Conservation (phyloP, 2,888 invertebrate genomes). For the Alsophila aescularia region DNA sequence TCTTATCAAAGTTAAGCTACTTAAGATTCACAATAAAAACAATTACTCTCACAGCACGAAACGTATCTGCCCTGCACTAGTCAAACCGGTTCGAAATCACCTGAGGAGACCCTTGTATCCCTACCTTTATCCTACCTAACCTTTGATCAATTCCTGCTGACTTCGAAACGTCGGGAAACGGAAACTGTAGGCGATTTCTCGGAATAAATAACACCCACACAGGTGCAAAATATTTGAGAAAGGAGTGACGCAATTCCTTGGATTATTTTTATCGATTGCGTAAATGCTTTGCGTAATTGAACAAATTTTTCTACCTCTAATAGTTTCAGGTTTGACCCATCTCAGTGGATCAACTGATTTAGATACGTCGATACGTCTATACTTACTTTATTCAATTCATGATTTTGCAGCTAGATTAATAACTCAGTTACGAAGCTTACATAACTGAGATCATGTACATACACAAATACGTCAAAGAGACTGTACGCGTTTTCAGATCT, state of each 20-base stretch:
- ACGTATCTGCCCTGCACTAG: slow-evolving; percentile 17
- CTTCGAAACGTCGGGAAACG: slow-evolving; percentile 33
- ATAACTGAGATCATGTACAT: too few relatives aligned
- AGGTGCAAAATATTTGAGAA: background rate
- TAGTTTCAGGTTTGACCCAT: too few relatives aligned
- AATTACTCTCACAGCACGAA: slow-evolving; percentile 14
- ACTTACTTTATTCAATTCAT: too few relatives aligned
- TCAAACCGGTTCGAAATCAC: slow-evolving; percentile 28
- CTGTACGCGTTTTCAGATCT: too few relatives aligned
- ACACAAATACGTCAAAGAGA: too few relatives aligned
- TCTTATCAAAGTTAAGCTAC: background rate
- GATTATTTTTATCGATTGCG: background rate
- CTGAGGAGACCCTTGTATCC: slow-evolving; percentile 35
- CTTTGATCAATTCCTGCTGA: slow-evolving; percentile 43
- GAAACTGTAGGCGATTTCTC: slow-evolving; percentile 29
- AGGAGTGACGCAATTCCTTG: slow-evolving; percentile 8
- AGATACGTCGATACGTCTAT: too few relatives aligned
- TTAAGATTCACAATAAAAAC: slow-evolving; percentile 14
- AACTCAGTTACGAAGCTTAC: too few relatives aligned
- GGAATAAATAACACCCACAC: slow-evolving; percentile 19
- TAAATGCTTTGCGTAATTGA: background rate
- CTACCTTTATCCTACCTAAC: slow-evolving; percentile 37
- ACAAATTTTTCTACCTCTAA: too few relatives aligned
- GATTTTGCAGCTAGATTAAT: too few relatives aligned
- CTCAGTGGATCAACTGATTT: too few relatives aligned